phyloP scores from a whole-genome alignment of 1,140 invertebrate genomes.

The Habropoda laboriosa region DNA sequence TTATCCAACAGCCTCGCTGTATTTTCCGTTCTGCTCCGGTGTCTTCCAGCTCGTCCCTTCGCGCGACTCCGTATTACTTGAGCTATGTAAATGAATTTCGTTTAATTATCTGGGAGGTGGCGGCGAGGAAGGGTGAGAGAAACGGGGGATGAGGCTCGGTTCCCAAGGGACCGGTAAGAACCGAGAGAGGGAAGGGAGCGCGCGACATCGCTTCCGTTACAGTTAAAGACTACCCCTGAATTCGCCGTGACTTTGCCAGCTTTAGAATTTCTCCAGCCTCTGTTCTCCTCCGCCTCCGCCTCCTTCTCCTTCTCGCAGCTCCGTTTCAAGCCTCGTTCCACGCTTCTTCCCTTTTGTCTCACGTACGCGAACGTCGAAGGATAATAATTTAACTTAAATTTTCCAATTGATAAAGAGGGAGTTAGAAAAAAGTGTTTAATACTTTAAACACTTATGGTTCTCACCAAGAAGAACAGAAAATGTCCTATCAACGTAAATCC shows the following conservation, averaged over 20 bases:
- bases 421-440: too few species aligned
- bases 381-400: too few species aligned
- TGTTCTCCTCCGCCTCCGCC: neutral
- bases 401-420: too few species aligned
- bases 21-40: conserved; percentile 28
- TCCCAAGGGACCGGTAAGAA: conserved; percentile 15
- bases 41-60: conserved; percentile 44
- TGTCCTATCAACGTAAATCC: too few species aligned
- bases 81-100: conserved; percentile 82
- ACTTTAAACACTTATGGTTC: too few species aligned
- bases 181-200: neutral
- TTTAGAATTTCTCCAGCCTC: conserved; percentile 58
- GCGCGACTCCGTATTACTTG: conserved; percentile 74
- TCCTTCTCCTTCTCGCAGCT: too few species aligned
- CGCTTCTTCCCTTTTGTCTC: conserved; percentile 26
- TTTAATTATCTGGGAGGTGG: conserved; percentile 77
- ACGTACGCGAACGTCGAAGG: too few species aligned
- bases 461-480: too few species aligned
- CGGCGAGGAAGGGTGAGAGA: conserved; percentile 35
- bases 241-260: conserved; percentile 67
- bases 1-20: conserved; percentile 5
- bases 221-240: conserved; percentile 70
- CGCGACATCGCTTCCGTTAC: conserved; percentile 61
- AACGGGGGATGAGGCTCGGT: conserved; percentile 43
- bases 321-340: conserved; percentile 1